A percentile compares a stretch with the other conserved stretches of the same genome.
These are phyloP conservation scores for Pachypsylla venusta DNA, from an alignment of 1,140 invertebrate species.

Conservation along the genomic window DNA sequence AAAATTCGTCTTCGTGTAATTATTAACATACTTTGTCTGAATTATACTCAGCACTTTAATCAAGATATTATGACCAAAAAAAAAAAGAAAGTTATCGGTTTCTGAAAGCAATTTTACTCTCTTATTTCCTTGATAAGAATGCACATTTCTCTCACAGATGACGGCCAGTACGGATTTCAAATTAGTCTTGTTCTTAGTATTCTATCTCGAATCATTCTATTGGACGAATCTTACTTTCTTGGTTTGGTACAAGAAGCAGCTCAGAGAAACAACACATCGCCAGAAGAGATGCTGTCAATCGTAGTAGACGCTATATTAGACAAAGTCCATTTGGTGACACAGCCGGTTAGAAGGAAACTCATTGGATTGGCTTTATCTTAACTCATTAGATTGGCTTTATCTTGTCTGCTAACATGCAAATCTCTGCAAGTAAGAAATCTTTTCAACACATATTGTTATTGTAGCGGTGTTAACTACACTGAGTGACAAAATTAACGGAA, in stretches of 20 bases:
- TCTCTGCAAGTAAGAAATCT: too few relatives aligned
- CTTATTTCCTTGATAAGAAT: too few relatives aligned
- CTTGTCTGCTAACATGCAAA: slow-evolving; percentile 7
- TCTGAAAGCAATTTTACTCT: too few relatives aligned
- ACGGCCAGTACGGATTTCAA: background rate
- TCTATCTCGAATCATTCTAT: background rate
- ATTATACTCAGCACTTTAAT: too few relatives aligned
- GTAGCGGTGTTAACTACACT: too few relatives aligned
- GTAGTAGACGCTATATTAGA: background rate
- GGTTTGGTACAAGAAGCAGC: background rate
- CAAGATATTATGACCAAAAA: too few relatives aligned
- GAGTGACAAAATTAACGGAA: too few relatives aligned
- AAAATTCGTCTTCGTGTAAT: too few relatives aligned
- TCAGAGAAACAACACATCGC: background rate
- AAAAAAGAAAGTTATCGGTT: too few relatives aligned
- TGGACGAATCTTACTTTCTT: background rate
- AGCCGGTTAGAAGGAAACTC: background rate
- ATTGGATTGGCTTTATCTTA: background rate
- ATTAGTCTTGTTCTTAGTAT: background rate
- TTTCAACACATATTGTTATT: too few relatives aligned
- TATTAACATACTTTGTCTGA: too few relatives aligned
- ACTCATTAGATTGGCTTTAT: background rate
- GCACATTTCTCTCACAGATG: too few relatives aligned
- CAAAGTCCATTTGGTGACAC: background rate
- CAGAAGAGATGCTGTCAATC: background rate